Evolutionary conservation across 2,797 vertebrate species (phyloP), one percentile per base, ranked within the genome.

Genomic region (Phaenicophaeus curvirostris): DNA sequence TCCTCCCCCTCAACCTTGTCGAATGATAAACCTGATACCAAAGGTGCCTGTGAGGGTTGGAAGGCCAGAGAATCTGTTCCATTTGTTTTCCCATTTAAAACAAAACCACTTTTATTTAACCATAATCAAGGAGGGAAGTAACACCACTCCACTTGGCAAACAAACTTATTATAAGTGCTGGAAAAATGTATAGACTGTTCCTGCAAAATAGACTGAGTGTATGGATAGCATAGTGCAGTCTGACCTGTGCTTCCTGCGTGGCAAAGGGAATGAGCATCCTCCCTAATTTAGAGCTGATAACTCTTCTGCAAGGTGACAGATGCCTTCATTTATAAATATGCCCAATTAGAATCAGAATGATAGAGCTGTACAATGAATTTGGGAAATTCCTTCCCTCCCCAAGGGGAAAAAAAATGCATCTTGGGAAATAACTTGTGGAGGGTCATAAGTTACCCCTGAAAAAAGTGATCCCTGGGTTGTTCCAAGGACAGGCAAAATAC

Each of bases 41-140:
- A 75, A 88, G 44, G 77, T 94, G 67, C 65, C 54, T 89, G 74
- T 0, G 3, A 94, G 77, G 35, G n/a, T 25, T 93, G 57, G 61
- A 69, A 94, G 74, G 71, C 50, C 46, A 35, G 57, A 33, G 54
- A 83, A 83, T 81, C 46, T n/a, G 30, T 92, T 83, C 62, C 28
- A 31, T 83, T 95, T 90, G 19, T 44, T 94, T 90, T 93, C 71
- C 61, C 23, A 50, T 91, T 94, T 77, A 51, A 89, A 95, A 89
- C 37, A 94, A 94, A 87, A 54, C 0, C 74, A 58, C 63, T 89
- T 92, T 55, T 66, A 20, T 41, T 87, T 87, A 54, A 58, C 44
- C 17, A 7, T 87, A 89, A 90, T 90, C 67, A 87, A 79, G 61
- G 85, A 87, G 77, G 85, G 58, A 94, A 41, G 74, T 31, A 63